phyloP scores from a whole-genome alignment of 2,888 invertebrate genomes.

The Nymphalis urticae region DNA sequence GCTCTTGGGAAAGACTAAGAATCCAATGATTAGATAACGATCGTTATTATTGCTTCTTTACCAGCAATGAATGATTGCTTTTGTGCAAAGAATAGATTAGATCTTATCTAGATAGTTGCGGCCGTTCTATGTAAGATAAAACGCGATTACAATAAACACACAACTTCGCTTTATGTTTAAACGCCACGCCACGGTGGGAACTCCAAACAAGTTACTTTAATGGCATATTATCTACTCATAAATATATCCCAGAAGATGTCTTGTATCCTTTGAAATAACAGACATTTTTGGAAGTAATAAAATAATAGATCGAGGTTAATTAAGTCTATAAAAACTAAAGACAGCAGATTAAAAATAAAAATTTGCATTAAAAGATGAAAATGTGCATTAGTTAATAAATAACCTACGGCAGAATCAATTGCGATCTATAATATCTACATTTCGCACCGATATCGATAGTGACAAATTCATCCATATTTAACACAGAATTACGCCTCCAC shows the following conservation, averaged over 20 bases:
- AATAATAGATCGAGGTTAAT: slow-evolving; percentile 10
- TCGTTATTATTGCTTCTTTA: slow-evolving; percentile 14
- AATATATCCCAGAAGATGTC: slow-evolving; percentile 55
- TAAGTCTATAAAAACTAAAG: background rate
- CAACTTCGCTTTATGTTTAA: slow-evolving; percentile 45
- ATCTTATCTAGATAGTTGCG: slow-evolving; percentile 24
- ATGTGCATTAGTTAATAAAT: slow-evolving; percentile 8
- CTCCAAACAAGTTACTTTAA: slow-evolving; percentile 58
- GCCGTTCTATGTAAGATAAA: slow-evolving; percentile 33
- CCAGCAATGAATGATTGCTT: slow-evolving; percentile 15
- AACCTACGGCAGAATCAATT: slow-evolving; percentile 10
- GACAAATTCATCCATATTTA: slow-evolving; percentile 39
- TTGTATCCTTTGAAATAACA: slow-evolving; percentile 59
- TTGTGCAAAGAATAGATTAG: slow-evolving; percentile 19
- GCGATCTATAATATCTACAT: slow-evolving; percentile 23
- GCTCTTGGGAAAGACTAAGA: slow-evolving; percentile 24
- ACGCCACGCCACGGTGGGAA: slow-evolving; percentile 56
- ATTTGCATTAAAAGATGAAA: slow-evolving; percentile 20
- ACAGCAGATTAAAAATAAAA: slow-evolving; percentile 12
- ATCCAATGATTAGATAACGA: slow-evolving; percentile 14
- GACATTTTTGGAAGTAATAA: slow-evolving; percentile 54
- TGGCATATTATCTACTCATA: slow-evolving; percentile 53
- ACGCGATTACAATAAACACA: slow-evolving; percentile 37
- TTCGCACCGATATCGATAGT: slow-evolving; percentile 16
- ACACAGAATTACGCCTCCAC: slow-evolving; percentile 38